phyloP scores from a whole-genome alignment of 2,797 vertebrate genomes.

The Crenuchus spilurus region DNA sequence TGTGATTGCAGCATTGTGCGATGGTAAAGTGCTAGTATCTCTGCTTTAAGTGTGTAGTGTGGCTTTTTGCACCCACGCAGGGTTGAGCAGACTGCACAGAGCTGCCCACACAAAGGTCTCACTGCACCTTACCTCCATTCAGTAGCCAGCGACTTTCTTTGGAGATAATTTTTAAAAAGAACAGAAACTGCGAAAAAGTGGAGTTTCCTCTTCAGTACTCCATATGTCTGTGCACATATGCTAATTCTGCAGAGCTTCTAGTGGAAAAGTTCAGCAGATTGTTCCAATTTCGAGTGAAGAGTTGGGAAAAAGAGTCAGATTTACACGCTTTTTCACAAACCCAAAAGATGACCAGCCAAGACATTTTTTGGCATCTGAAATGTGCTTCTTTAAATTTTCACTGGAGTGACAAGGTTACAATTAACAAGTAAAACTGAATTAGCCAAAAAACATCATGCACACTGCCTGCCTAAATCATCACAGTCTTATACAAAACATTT shows the following conservation, averaged over 20 bases:
- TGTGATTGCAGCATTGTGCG: neutral
- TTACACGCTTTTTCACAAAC: too few relatives aligned
- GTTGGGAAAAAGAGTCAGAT: too few relatives aligned
- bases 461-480: too few relatives aligned
- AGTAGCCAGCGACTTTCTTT: conserved; percentile 7
- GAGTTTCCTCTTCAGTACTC: neutral
- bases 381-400: too few relatives aligned
- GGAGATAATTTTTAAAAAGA: conserved; percentile 19
- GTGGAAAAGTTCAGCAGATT: too few relatives aligned
- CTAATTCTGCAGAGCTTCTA: neutral
- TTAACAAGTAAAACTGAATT: too few relatives aligned
- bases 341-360: too few relatives aligned
- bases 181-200: neutral
- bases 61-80: conserved; percentile 9
- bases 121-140: neutral
- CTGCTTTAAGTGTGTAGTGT: neutral
- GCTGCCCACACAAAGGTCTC: conserved; percentile 48
- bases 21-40: neutral
- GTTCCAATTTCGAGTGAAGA: too few relatives aligned
- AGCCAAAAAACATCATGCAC: too few relatives aligned
- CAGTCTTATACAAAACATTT: too few relatives aligned
- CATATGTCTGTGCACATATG: neutral
- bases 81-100: conserved; percentile 12
- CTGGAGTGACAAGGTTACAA: too few relatives aligned
- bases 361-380: too few relatives aligned